Evolutionary conservation across 2,888 invertebrate species (phyloP).

Genomic region (Caenorhabditis sp.): DNA sequence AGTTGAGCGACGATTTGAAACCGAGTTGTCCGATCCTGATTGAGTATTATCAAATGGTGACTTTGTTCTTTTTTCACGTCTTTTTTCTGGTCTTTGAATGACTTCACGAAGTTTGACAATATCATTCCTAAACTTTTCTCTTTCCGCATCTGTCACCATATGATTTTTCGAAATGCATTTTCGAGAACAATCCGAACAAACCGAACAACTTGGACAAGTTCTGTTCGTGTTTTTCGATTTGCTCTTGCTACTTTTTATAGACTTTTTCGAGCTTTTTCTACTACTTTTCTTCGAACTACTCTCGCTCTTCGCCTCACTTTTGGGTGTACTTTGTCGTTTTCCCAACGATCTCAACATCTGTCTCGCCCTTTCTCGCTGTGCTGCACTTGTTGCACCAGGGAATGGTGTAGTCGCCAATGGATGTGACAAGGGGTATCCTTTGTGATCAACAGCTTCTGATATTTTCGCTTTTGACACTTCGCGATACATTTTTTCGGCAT

Average conservation of each 20-base stretch:
- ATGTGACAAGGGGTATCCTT: constrained; percentile 13
- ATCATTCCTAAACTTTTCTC: not conserved
- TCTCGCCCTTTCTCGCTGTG: constrained; percentile 19
- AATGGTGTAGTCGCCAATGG: constrained; percentile 32
- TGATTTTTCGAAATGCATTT: not conserved
- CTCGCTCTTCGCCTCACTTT: not conserved
- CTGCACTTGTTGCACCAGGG: constrained; percentile 12
- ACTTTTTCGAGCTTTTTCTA: not conserved
- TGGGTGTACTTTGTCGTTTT: not conserved
- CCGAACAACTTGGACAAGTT: not conserved
- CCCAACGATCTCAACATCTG: constrained; percentile 17
- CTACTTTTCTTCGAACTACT: not conserved
- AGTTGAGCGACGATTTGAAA: not conserved
- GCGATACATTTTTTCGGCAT: not conserved
- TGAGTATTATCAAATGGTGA: not conserved
- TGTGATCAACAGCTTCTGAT: not conserved
- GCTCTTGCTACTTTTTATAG: not conserved
- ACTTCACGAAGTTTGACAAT: not conserved
- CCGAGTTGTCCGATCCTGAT: not conserved
- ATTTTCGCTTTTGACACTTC: not conserved
- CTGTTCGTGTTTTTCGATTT: not conserved
- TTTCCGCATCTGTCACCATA: not conserved
- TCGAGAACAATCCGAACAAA: not conserved
- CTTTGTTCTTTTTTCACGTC: not conserved
- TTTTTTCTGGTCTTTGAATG: not conserved